Conservation (phyloP, 1,140 invertebrate species). For the Caenorhabditis inopinata region DNA sequence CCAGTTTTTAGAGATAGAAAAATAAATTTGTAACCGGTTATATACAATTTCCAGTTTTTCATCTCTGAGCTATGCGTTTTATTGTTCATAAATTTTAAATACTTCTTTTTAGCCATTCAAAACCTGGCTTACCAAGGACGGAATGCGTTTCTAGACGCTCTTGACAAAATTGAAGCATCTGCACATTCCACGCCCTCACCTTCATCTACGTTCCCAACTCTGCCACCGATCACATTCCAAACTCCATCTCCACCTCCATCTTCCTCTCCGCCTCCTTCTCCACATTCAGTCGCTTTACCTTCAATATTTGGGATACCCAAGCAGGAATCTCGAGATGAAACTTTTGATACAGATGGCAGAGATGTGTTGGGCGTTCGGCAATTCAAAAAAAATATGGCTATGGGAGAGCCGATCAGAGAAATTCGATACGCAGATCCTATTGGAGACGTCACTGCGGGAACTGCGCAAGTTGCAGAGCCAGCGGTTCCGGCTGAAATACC, state of each 20-base stretch:
- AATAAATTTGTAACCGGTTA: too few relatives aligned
- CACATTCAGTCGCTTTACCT: neutral
- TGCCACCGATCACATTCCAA: neutral
- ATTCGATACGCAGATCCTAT: slow-evolving; percentile 1
- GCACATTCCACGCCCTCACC: neutral
- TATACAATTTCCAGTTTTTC: too few relatives aligned
- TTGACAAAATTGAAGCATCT: neutral
- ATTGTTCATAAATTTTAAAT: neutral
- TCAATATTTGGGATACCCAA: neutral
- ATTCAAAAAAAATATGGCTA: slow-evolving; percentile 8
- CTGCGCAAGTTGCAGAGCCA: neutral
- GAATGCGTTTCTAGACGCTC: neutral
- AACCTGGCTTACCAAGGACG: slow-evolving; percentile 8
- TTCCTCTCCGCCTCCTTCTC: too few relatives aligned
- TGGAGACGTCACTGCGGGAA: neutral
- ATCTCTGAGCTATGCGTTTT: neutral
- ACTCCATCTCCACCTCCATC: neutral
- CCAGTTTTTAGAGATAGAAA: too few relatives aligned
- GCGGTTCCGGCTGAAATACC: slow-evolving; percentile 23
- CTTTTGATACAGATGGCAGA: neutral
- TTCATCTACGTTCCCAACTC: neutral
- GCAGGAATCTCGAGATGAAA: neutral
- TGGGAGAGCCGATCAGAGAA: neutral
- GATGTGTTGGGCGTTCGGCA: slow-evolving; percentile 9
- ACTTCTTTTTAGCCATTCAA: neutral